phyloP scores from a whole-genome alignment of 2,797 vertebrate genomes.

The Artibeus lituratus region DNA sequence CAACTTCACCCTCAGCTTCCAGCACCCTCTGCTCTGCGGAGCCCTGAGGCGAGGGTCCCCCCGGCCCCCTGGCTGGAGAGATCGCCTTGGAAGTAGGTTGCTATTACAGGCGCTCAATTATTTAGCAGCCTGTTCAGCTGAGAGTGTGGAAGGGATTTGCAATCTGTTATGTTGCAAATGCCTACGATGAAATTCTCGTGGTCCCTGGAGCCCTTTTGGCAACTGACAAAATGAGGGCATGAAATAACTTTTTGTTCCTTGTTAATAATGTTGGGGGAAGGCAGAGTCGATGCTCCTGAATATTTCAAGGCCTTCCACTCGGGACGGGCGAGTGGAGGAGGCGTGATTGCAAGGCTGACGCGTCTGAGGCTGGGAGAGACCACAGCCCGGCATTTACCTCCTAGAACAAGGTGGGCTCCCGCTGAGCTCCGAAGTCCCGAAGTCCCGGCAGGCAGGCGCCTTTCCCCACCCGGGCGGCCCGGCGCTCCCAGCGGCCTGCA shows the following conservation, averaged over 20 bases:
- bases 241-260: constrained; percentile 25
- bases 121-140: background rate
- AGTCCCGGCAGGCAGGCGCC: rapidly evolving
- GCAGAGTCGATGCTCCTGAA: background rate
- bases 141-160: background rate
- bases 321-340: background rate
- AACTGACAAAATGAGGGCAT: background rate
- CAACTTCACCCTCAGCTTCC: rapidly evolving
- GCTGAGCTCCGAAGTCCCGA: too few species aligned
- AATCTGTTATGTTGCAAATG: background rate
- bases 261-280: constrained; percentile 5
- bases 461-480: rapidly evolving
- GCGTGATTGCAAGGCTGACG: too few species aligned
- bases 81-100: background rate
- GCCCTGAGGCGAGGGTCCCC: rapidly evolving
- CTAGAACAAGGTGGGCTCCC: rapidly evolving
- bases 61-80: background rate
- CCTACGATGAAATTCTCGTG: background rate
- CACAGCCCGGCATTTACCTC: rapidly evolving
- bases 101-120: background rate
- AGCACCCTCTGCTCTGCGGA: too few species aligned
- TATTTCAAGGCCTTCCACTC: constrained; percentile 27
- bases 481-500: rapidly evolving
- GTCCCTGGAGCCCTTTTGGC: background rate
- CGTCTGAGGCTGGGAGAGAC: background rate